A percentile compares a stretch with the other conserved stretches of the same genome.
phyloP scores from a whole-genome alignment of 2,797 vertebrate species.

The Garrulus glandarius region DNA sequence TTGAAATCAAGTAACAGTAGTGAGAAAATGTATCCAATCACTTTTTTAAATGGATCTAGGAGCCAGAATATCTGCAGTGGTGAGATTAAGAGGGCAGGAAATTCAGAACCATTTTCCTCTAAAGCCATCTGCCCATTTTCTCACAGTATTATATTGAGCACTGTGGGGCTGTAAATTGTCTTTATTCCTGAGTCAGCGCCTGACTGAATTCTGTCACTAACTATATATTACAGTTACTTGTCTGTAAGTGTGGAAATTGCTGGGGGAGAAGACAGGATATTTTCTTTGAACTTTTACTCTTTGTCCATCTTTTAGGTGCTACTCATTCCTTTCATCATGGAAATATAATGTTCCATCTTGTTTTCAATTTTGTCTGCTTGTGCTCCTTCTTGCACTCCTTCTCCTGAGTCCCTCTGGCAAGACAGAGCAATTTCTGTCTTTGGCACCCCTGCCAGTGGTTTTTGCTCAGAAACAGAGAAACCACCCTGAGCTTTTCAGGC shows the following conservation, averaged over 20 bases:
- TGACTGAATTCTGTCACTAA: neutral
- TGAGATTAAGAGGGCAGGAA: neutral
- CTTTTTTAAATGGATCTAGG: neutral
- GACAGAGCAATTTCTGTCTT: neutral
- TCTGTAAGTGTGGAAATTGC: neutral
- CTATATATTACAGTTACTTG: neutral
- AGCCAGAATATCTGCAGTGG: neutral
- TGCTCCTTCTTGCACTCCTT: neutral
- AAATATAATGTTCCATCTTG: neutral
- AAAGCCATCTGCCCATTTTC: neutral
- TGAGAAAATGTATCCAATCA: neutral
- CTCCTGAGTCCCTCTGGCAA: neutral
- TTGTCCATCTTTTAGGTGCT: neutral
- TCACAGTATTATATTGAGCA: neutral
- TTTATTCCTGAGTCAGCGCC: neutral
- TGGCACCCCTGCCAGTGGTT: accelerated
- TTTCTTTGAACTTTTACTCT: neutral
- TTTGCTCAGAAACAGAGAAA: neutral
- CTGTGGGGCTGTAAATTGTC: neutral
- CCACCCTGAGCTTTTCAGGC: neutral
- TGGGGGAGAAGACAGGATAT: neutral
- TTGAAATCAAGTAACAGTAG: neutral
- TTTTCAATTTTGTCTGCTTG: neutral
- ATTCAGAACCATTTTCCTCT: neutral
- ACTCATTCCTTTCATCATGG: neutral